phyloP scores from a whole-genome alignment of 2,888 invertebrate genomes.

The Neoascia interrupta region DNA sequence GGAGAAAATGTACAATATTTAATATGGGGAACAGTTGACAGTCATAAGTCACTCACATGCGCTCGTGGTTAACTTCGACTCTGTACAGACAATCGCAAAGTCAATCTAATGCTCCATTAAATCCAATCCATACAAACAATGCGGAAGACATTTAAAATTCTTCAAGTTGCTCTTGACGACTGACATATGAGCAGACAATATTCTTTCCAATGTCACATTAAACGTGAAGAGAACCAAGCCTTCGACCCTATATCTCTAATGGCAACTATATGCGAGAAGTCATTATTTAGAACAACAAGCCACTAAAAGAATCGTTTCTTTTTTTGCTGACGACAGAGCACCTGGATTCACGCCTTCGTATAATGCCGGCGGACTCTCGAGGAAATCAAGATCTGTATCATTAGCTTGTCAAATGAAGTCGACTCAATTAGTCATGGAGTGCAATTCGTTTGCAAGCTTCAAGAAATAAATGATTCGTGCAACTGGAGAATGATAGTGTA shows the following conservation, averaged over 20 bases:
- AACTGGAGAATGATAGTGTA: too few species aligned
- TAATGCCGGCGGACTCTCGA: conserved; percentile 1
- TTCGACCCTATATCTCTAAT: too few species aligned
- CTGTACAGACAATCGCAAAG: conserved; percentile 36
- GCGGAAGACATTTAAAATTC: conserved; percentile 60
- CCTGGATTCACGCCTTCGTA: conserved; percentile 56
- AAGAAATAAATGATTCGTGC: conserved; percentile 3
- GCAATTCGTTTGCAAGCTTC: conserved; percentile 44
- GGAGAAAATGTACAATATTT: background rate
- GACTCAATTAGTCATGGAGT: conserved; percentile 65
- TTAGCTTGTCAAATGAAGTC: conserved; percentile 48
- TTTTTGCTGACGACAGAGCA: conserved; percentile 42
- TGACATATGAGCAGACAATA: conserved; percentile 46
- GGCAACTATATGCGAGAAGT: too few species aligned
- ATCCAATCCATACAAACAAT: conserved; percentile 38
- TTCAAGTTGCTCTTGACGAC: conserved; percentile 1
- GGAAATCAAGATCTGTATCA: conserved; percentile 40
- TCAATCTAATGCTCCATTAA: conserved; percentile 28
- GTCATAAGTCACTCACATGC: background rate
- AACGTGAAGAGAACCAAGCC: background rate
- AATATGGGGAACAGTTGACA: background rate
- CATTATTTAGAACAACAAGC: conserved; percentile 7
- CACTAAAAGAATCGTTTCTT: too few species aligned
- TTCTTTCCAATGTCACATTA: conserved; percentile 45
- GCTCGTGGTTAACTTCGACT: conserved; percentile 3